phyloP scores from a whole-genome alignment of 2,113 vertebrate genomes.

The Thomomys bottae region DNA sequence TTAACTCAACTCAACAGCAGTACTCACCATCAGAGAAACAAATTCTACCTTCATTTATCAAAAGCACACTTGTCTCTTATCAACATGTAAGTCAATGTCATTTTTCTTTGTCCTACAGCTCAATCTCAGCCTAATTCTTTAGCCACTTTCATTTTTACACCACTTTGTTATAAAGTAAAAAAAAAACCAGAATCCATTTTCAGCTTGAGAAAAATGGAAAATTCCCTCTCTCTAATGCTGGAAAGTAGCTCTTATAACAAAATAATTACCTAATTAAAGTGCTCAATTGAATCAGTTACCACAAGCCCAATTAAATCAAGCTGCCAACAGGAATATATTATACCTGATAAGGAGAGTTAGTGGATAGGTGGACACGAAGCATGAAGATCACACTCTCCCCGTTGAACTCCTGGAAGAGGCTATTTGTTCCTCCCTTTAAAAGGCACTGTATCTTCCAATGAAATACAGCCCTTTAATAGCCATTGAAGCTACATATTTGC shows the following conservation, averaged over 20 bases:
- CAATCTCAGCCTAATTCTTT: slow-evolving; percentile 60
- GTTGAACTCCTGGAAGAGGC: slow-evolving; percentile 21
- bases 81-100: slow-evolving; percentile 26
- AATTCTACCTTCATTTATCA: slow-evolving; percentile 14
- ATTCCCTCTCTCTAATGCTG: slow-evolving; percentile 44
- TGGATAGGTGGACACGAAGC: slow-evolving; percentile 60
- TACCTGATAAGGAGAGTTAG: slow-evolving; percentile 68
- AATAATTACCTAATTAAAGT: slow-evolving; percentile 82
- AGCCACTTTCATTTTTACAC: slow-evolving; percentile 60
- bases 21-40: neutral
- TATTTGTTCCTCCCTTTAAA: slow-evolving; percentile 59
- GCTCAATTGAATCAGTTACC: slow-evolving; percentile 76
- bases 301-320: slow-evolving; percentile 79
- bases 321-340: slow-evolving; percentile 74
- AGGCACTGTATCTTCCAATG: slow-evolving; percentile 19
- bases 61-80: slow-evolving; percentile 8
- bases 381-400: slow-evolving; percentile 66
- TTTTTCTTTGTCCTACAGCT: slow-evolving; percentile 53
- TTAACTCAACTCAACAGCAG: neutral
- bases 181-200: slow-evolving; percentile 64
- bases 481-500: neutral
- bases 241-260: slow-evolving; percentile 73
- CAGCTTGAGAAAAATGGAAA: slow-evolving; percentile 70
- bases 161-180: slow-evolving; percentile 68
- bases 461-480: slow-evolving; percentile 35